Conservation (phyloP, 1,140 invertebrate species). For the Phymorhynchus buccinoides region DNA sequence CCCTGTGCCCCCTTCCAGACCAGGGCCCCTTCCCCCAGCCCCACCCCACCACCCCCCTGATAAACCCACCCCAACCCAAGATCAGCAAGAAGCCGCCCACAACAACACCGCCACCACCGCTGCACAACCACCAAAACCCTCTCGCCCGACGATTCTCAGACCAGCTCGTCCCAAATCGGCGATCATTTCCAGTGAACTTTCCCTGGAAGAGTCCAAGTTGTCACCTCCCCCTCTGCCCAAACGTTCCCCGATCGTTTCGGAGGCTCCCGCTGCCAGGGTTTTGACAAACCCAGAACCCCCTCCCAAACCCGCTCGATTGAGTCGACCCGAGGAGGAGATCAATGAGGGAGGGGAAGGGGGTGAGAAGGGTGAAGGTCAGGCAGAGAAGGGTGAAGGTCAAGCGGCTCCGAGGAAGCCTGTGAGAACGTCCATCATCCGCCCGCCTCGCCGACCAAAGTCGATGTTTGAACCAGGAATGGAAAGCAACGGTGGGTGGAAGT, state of each 20-base stretch:
- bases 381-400: not conserved
- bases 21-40: not conserved
- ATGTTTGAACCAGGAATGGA: not conserved
- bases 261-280: not conserved
- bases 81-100: not conserved
- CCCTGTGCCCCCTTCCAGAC: not conserved
- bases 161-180: conserved; percentile 33
- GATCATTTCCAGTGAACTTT: not conserved
- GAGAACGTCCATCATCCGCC: conserved; percentile 26
- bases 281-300: not conserved
- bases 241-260: conserved; percentile 11
- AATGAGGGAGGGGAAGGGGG: not conserved
- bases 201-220: not conserved
- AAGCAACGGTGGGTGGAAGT: not conserved
- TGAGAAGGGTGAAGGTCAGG: not conserved
- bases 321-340: not conserved
- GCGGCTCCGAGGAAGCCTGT: conserved; percentile 7
- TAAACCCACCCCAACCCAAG: not conserved
- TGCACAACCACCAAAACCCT: not conserved
- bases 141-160: conserved; percentile 27
- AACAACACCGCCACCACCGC: not conserved
- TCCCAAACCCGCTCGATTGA: conserved; percentile 9
- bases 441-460: not conserved
- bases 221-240: conserved; percentile 19
- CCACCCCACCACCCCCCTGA: not conserved